These are phyloP conservation scores for Hipparchia sbordonii DNA, from an alignment of 2,888 invertebrate genomes.

Conservation along the genomic window DNA sequence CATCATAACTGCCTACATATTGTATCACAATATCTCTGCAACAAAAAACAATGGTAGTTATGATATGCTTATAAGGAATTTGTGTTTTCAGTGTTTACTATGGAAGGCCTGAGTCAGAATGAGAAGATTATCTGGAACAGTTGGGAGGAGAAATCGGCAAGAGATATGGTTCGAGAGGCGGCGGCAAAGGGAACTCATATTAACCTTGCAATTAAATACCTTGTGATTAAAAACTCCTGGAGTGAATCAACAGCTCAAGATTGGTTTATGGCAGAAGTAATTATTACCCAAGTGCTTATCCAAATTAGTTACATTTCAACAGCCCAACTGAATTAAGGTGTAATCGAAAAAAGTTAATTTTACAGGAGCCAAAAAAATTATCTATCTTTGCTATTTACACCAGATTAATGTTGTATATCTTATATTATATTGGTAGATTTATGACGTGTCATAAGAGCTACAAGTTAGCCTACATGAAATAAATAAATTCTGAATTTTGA, in stretches of 20 bases:
- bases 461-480: too few relatives aligned
- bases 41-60: background rate
- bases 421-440: too few relatives aligned
- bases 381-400: too few relatives aligned
- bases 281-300: background rate
- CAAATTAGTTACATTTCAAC: too few relatives aligned
- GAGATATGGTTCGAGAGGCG: conserved; percentile 86
- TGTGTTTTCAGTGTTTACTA: conserved; percentile 38
- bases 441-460: too few relatives aligned
- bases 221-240: conserved; percentile 81
- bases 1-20: background rate
- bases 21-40: background rate
- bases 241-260: conserved; percentile 75
- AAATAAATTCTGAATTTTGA: too few relatives aligned
- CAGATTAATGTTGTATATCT: too few relatives aligned
- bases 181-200: conserved; percentile 86
- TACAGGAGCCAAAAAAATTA: too few relatives aligned
- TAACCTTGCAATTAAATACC: conserved; percentile 81
- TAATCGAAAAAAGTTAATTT: too few relatives aligned
- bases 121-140: conserved; percentile 85
- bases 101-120: conserved; percentile 84
- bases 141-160: conserved; percentile 84
- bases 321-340: too few relatives aligned
- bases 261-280: conserved; percentile 83
- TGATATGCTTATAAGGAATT: background rate